phyloP scores from a whole-genome alignment of 2,888 invertebrate genomes.

The Tetrapedia diversipes region DNA sequence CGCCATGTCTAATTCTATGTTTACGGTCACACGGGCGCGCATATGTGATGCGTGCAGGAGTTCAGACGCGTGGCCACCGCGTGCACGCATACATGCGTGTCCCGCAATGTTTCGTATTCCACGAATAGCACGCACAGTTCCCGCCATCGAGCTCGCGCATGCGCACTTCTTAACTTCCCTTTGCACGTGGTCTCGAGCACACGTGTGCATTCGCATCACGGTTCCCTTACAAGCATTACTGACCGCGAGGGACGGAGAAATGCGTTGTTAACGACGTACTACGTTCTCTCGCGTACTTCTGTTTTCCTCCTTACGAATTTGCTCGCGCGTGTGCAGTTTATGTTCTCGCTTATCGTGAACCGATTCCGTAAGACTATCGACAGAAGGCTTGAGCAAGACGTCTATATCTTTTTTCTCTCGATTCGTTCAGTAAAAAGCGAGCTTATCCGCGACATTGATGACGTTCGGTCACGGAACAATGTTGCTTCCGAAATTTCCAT shows the following conservation, averaged over 20 bases:
- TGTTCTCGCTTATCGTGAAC: background rate
- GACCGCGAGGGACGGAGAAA: background rate
- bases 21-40: background rate
- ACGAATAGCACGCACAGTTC: conserved; percentile 34
- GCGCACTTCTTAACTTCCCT: conserved; percentile 31
- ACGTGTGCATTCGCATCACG: conserved; percentile 34
- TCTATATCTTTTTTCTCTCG: background rate
- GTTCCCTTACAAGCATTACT: background rate
- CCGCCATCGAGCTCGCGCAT: conserved; percentile 44
- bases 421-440: background rate
- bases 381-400: background rate
- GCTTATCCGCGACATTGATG: conserved; percentile 3
- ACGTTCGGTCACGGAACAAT: conserved; percentile 2
- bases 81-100: conserved; percentile 6
- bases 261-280: background rate
- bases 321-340: background rate
- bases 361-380: background rate
- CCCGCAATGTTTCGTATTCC: conserved; percentile 13
- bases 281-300: background rate
- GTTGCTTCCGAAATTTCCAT: conserved; percentile 38
- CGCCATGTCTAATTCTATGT: background rate
- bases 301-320: background rate
- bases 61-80: background rate
- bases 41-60: background rate
- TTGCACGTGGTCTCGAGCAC: conserved; percentile 51